These are phyloP conservation scores for Blastomussa wellsi DNA, from an alignment of 92 coral and sea anemone species.

Conservation along the genomic window DNA sequence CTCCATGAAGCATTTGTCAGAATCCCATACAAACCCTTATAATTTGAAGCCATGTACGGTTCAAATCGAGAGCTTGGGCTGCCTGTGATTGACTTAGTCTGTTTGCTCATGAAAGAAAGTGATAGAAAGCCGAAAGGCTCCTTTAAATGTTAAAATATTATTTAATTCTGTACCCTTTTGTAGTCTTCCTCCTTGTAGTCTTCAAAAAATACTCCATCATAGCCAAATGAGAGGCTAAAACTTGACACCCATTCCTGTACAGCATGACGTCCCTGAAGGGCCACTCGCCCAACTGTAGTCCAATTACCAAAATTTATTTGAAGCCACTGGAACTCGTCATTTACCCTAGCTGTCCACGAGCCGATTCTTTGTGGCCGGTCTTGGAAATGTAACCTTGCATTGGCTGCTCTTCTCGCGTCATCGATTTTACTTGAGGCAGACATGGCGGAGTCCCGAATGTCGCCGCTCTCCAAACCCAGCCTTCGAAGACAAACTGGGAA, in stretches of 20 bases:
- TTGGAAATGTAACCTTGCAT: not conserved
- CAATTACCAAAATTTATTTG: not conserved
- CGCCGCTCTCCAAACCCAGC: not conserved
- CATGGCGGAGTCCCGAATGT: not conserved
- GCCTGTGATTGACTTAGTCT: too few species aligned
- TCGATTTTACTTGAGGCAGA: not conserved
- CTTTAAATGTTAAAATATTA: too few species aligned
- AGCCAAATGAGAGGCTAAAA: not conserved
- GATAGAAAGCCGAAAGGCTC: too few species aligned
- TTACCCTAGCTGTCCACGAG: not conserved
- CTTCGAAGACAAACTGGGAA: not conserved
- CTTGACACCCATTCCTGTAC: not conserved
- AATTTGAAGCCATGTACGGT: too few species aligned
- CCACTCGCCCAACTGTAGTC: not conserved
- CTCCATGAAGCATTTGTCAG: too few species aligned
- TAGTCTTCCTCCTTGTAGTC: not conserved
- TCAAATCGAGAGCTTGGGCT: too few species aligned
- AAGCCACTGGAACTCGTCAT: not conserved
- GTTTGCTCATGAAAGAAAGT: too few species aligned
- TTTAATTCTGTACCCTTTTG: not conserved
- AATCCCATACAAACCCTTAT: too few species aligned
- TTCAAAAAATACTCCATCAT: constrained; percentile 6
- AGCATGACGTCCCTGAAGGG: not conserved
- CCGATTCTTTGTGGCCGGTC: not conserved
- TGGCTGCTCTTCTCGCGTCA: not conserved